A percentile compares a stretch with the other conserved stretches of the same genome.
phyloP scores from a whole-genome alignment of 2,888 invertebrate species.

The Parapristionchus giblindavisi region DNA sequence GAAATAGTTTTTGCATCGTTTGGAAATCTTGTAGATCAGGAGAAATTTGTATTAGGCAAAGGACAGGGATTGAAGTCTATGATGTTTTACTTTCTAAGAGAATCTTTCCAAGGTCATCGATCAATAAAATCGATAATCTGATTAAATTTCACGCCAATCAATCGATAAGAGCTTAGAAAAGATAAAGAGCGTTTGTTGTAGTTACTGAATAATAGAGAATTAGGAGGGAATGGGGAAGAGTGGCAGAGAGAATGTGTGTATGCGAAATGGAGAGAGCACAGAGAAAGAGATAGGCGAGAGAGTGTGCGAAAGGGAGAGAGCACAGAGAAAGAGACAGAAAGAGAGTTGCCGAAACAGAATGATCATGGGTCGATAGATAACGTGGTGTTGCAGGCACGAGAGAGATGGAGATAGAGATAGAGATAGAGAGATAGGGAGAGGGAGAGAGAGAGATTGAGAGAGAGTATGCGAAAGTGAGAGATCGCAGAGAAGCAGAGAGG shows the following conservation, averaged over 20 bases:
- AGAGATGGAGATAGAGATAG: background rate
- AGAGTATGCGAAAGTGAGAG: too few species aligned
- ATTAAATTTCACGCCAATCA: background rate
- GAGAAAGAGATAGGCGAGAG: background rate
- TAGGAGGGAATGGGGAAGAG: slow-evolving; percentile 2
- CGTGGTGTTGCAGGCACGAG: background rate
- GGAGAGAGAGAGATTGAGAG: too few species aligned
- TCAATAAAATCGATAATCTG: background rate
- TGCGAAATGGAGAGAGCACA: background rate
- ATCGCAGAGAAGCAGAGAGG: too few species aligned
- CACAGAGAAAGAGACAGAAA: too few species aligned
- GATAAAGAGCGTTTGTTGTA: slow-evolving; percentile 4
- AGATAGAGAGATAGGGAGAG: slow-evolving; percentile 5
- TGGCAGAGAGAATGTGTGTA: slow-evolving; percentile 12
- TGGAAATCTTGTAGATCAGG: background rate
- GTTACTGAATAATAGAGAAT: background rate
- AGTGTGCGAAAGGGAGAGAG: background rate
- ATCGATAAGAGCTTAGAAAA: slow-evolving; percentile 13
- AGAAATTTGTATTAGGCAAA: background rate
- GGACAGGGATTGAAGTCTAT: background rate
- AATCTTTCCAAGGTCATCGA: background rate
- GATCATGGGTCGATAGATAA: background rate
- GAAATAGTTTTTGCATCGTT: background rate
- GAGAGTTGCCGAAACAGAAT: background rate
- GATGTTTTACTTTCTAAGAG: background rate